Base-by-base conservation (phyloP, 2,888 invertebrate species). In the Ectemnius lituratus region DNA sequence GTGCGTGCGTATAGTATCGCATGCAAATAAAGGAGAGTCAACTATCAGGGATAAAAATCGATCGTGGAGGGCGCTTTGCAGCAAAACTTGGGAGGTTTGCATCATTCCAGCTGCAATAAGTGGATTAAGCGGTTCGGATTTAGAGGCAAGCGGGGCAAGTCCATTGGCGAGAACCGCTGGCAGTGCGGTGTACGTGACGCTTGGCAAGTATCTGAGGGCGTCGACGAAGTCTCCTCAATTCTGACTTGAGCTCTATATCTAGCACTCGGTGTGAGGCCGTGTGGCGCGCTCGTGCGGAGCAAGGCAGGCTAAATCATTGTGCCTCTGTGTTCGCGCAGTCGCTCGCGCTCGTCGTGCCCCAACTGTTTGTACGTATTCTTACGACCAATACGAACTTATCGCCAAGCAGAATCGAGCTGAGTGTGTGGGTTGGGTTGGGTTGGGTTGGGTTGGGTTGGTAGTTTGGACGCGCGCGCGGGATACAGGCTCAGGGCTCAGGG, bases 141-240 rank as follows among this genome's bases (percentile, higher is more conserved):
- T 46, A 14, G 4, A 13, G 37, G 8, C 13, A 20, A 18, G 45
- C 11, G 6, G 27, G 2, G 49, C 2, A 18, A 18, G 27, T 37
- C 11, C 62, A 47, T 14, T 28, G n/a, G n/a, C 52, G 62, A 71
- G 73, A 78, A 59, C 71, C 72, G 14, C 66, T 18, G 82, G 73
- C 66, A 73, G 72, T 73, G 62, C 73, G 70, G 78, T 82, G 83
- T 88, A 88, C 87, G 89, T 88, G 88, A 87, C 86, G 71, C 81
- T 62, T 73, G 81, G 78, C 76, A 65, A 80, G 83, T 81, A 37
- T 78, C 82, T 65, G 81, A 76, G 83, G 88, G 87, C 88, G 88
- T 87, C 80, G 84, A 73, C 86, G 71, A 78, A 74, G 80, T 82
- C 81, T 78, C 70, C 80, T 16, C 16, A 14, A 52, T 37, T 37